These are phyloP conservation scores for Pterostichus madidus DNA, from an alignment of 2,888 invertebrate species.

Conservation along the genomic window DNA sequence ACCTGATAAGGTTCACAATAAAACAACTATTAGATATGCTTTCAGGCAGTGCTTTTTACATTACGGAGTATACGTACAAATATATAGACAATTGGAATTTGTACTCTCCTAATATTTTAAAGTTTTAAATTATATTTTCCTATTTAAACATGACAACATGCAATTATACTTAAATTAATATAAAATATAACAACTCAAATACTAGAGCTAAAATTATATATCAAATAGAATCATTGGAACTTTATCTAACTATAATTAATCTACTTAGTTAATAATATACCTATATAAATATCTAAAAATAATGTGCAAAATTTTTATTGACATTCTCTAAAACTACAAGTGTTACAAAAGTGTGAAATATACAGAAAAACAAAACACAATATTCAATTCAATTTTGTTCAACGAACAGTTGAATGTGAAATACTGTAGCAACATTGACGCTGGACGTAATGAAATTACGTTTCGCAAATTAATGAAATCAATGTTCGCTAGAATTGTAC, in stretches of 20 bases:
- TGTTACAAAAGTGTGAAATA: conserved; percentile 15
- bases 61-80: conserved; percentile 1
- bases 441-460: conserved; percentile 40
- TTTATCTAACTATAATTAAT: too few relatives aligned
- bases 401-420: conserved; percentile 24
- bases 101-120: conserved; percentile 9
- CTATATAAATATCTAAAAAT: neutral
- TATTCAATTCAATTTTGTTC: conserved; percentile 29
- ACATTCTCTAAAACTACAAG: neutral
- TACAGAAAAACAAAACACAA: conserved; percentile 6
- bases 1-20: conserved; percentile 10
- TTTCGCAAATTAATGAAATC: conserved; percentile 44
- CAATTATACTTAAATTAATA: too few relatives aligned
- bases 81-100: conserved; percentile 33
- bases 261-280: too few relatives aligned
- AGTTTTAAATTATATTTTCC: neutral
- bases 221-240: too few relatives aligned
- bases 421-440: conserved; percentile 35
- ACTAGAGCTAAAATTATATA: too few relatives aligned
- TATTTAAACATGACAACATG: too few relatives aligned
- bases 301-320: neutral
- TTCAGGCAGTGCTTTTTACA: too few relatives aligned
- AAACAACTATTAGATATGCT: neutral
- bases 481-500: conserved; percentile 38
- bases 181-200: too few relatives aligned